A percentile compares a stretch with the other conserved stretches of the same genome.
Evolutionary conservation across 1,140 invertebrate species (phyloP).

Genomic region (Doryteuthis pealeii): DNA sequence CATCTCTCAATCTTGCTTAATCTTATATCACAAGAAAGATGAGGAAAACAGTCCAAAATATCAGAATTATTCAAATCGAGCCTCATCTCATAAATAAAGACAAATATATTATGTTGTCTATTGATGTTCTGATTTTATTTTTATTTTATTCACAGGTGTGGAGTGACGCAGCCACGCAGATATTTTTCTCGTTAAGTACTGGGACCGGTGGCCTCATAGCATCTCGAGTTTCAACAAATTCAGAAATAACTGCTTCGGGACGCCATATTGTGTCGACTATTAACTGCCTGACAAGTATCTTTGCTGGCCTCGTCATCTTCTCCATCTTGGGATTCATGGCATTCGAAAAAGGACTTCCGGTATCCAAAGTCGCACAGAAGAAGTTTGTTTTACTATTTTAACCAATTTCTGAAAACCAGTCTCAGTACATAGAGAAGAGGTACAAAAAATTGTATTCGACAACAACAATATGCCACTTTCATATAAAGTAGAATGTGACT

Average conservation of each 20-base stretch:
- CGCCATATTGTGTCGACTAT: slow-evolving; percentile 91
- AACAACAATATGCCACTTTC: too few relatives aligned
- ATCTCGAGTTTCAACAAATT: slow-evolving; percentile 93
- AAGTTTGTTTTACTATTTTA: slow-evolving; percentile 32
- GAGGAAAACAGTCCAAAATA: too few relatives aligned
- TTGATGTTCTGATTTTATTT: too few relatives aligned
- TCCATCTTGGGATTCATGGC: slow-evolving; percentile 83
- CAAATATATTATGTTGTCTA: too few relatives aligned
- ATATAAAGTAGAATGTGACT: too few relatives aligned
- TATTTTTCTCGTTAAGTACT: slow-evolving; percentile 88
- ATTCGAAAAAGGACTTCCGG: slow-evolving; percentile 47
- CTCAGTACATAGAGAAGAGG: too few relatives aligned
- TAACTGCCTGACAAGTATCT: slow-evolving; percentile 96
- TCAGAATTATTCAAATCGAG: too few relatives aligned
- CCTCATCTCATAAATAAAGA: too few relatives aligned
- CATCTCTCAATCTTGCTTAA: too few relatives aligned
- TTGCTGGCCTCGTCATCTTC: slow-evolving; percentile 97
- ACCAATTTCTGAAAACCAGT: too few relatives aligned
- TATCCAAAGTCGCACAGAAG: slow-evolving; percentile 49
- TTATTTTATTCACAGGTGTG: slow-evolving; percentile 72
- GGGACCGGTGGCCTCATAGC: slow-evolving; percentile 90
- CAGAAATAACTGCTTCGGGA: slow-evolving; percentile 78
- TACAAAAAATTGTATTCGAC: too few relatives aligned
- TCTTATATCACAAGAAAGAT: too few relatives aligned
- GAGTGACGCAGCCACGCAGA: slow-evolving; percentile 89